Percentiles rank a stretch among this genome's conserved stretches.
These are phyloP conservation scores for Globicephala melas DNA, from an alignment of 2,113 vertebrate species.

Conservation along the genomic window DNA sequence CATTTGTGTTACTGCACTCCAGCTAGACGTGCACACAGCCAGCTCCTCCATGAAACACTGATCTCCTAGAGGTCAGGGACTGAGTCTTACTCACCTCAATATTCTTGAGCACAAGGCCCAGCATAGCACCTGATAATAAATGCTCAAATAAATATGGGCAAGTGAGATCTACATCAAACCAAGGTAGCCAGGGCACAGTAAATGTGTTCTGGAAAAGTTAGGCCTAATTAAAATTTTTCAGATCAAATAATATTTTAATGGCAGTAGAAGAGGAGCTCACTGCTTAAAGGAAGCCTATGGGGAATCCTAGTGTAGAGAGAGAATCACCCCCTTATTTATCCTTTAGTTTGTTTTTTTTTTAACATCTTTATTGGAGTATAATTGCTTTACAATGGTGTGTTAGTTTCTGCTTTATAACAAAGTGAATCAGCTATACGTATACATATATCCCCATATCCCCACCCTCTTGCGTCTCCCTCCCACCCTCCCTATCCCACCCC, in stretches of 20 bases:
- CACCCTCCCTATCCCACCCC: too few species aligned
- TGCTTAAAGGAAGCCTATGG: neutral
- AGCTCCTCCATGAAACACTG: neutral
- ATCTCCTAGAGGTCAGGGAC: neutral
- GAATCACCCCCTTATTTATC: neutral
- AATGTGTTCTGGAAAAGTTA: neutral
- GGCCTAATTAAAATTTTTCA: conserved; percentile 17
- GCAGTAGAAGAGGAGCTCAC: neutral
- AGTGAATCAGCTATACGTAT: too few species aligned
- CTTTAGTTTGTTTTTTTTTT: neutral
- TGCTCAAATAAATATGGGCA: neutral
- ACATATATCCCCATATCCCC: too few species aligned
- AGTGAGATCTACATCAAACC: neutral
- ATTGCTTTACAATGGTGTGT: too few species aligned
- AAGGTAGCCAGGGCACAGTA: neutral
- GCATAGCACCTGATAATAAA: neutral
- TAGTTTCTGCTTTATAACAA: too few species aligned
- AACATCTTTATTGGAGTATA: too few species aligned
- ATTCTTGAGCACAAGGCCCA: neutral
- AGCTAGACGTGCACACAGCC: neutral
- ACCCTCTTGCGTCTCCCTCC: too few species aligned
- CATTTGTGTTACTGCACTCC: neutral
- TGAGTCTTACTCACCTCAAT: neutral
- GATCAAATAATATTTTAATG: conserved; percentile 32
- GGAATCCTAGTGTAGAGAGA: neutral